These are phyloP conservation scores for Tenthredo amoena DNA, from an alignment of 2,888 invertebrate species.

Conservation along the genomic window DNA sequence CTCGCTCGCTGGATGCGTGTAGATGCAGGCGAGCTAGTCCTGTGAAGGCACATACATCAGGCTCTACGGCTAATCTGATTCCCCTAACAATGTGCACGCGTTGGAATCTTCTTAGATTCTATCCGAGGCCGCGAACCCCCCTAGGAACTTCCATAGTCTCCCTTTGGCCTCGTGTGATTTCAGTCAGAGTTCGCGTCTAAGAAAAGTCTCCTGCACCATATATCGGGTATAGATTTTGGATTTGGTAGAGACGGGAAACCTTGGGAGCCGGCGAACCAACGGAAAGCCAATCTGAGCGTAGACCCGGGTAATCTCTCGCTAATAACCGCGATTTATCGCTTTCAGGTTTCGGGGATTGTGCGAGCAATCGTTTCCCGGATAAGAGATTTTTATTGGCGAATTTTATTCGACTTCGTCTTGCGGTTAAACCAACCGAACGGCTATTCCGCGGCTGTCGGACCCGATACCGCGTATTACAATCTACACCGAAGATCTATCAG, in stretches of 20 bases:
- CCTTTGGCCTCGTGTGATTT: slow-evolving; percentile 54
- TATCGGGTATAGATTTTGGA: slow-evolving; percentile 72
- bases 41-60: slow-evolving; percentile 74
- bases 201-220: slow-evolving; percentile 32
- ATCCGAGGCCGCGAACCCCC: slow-evolving; percentile 54
- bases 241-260: slow-evolving; percentile 61
- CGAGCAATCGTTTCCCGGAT: slow-evolving; percentile 41
- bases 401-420: slow-evolving; percentile 26
- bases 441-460: slow-evolving; percentile 2
- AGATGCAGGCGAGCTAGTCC: slow-evolving; percentile 15
- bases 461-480: background rate
- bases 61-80: slow-evolving; percentile 77
- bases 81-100: slow-evolving; percentile 78
- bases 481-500: background rate
- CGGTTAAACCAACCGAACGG: background rate
- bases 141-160: background rate
- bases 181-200: slow-evolving; percentile 53
- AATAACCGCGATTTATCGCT: slow-evolving; percentile 77
- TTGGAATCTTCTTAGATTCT: slow-evolving; percentile 77
- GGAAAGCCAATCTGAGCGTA: slow-evolving; percentile 68
- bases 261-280: slow-evolving; percentile 25
- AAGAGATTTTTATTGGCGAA: slow-evolving; percentile 44
- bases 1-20: slow-evolving; percentile 55
- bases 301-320: slow-evolving; percentile 76
- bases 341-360: slow-evolving; percentile 56